These are phyloP conservation scores for Danio choprae DNA, from an alignment of 2,797 vertebrate species.

Conservation along the genomic window DNA sequence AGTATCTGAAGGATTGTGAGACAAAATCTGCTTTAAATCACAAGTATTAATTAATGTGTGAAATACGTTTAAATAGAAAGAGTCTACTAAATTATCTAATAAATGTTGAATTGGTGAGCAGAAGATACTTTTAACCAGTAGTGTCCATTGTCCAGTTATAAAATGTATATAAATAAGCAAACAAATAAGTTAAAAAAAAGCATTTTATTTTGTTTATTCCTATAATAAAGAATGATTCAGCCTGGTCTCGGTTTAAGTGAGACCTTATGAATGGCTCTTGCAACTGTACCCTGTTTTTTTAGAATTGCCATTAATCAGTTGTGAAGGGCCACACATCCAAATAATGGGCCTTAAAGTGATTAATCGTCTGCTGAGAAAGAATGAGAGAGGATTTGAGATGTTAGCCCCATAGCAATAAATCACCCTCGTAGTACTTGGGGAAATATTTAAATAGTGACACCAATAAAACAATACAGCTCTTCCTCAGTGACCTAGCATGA, in stretches of 20 bases:
- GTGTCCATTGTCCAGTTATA: no score
- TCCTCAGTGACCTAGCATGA: slow-evolving; percentile 49
- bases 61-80: no score
- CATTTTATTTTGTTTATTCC: background rate
- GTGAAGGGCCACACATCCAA: slow-evolving; percentile 44
- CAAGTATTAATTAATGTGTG: no score
- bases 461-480: slow-evolving; percentile 50
- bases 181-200: background rate
- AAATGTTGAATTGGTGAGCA: no score
- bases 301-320: slow-evolving; percentile 47
- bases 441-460: slow-evolving; percentile 60
- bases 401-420: slow-evolving; percentile 51
- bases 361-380: slow-evolving; percentile 30
- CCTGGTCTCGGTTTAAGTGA: slow-evolving; percentile 1
- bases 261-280: slow-evolving; percentile 1
- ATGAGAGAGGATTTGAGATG: background rate
- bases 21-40: no score
- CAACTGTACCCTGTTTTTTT: slow-evolving; percentile 13
- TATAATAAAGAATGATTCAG: background rate
- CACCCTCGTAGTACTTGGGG: slow-evolving; percentile 47
- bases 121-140: no score
- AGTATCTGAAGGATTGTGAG: no score
- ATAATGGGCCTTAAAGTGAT: slow-evolving; percentile 51
- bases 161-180: no score
- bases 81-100: no score